phyloP scores from a whole-genome alignment of 1,140 invertebrate species.

The Drosophila pectinifera region DNA sequence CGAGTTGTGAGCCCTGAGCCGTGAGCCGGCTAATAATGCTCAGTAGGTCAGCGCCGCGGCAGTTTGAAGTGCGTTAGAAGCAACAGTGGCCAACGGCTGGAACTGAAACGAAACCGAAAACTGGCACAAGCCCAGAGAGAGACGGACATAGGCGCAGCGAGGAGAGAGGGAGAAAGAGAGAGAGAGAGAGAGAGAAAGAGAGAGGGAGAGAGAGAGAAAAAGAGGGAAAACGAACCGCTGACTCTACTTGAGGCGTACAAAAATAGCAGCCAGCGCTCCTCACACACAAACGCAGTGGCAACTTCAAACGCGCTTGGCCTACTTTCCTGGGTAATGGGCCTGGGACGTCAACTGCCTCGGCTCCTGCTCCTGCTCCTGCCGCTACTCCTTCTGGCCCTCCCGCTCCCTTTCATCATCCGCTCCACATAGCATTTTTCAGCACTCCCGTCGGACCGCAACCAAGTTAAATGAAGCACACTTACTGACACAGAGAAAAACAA shows the following conservation, averaged over 20 bases:
- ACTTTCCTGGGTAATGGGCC: constrained; percentile 68
- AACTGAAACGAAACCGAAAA: constrained; percentile 47
- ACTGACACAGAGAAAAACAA: constrained; percentile 1
- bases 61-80: constrained; percentile 77
- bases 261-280: constrained; percentile 57
- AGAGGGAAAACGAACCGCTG: constrained; percentile 36
- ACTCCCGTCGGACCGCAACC: constrained; percentile 65
- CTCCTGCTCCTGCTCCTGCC: not conserved
- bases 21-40: constrained; percentile 77
- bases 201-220: not conserved
- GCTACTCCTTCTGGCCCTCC: not conserved
- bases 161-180: not conserved
- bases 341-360: constrained; percentile 64
- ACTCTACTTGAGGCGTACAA: constrained; percentile 64
- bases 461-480: constrained; percentile 75
- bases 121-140: constrained; percentile 41
- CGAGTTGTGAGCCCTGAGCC: constrained; percentile 23
- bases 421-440: constrained; percentile 28
- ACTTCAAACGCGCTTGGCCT: constrained; percentile 83
- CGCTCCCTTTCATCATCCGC: constrained; percentile 3
- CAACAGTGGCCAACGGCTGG: constrained; percentile 70
- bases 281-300: constrained; percentile 60
- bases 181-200: constrained; percentile 4
- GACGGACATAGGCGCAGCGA: constrained; percentile 2
- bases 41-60: constrained; percentile 74